A percentile compares a stretch with the other conserved stretches of the same genome.
phyloP scores from a whole-genome alignment of 2,113 vertebrate species.

The Sinosuthora webbiana region DNA sequence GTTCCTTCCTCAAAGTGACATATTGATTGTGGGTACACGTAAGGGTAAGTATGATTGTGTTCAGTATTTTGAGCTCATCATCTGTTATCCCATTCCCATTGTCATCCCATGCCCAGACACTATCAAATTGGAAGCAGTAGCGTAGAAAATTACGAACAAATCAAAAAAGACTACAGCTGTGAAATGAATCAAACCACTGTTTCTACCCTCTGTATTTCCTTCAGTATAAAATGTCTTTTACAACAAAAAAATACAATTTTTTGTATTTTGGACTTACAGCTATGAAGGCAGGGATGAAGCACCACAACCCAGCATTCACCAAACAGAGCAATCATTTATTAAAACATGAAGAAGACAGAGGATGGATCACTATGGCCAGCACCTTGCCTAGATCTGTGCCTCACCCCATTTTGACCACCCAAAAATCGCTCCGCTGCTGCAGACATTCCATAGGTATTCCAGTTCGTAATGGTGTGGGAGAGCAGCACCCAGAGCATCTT shows the following conservation, averaged over 20 bases:
- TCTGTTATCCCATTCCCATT: conserved; percentile 72
- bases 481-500: neutral
- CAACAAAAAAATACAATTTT: neutral
- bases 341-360: neutral
- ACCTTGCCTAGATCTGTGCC: neutral
- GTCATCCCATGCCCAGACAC: conserved; percentile 69
- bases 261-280: neutral
- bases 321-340: neutral
- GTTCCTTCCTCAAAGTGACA: conserved; percentile 68
- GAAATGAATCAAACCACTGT: conserved; percentile 67
- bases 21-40: conserved; percentile 56
- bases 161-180: conserved; percentile 73
- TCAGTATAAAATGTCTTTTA: conserved; percentile 11
- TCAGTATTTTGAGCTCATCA: conserved; percentile 71
- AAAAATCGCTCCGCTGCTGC: neutral
- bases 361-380: neutral
- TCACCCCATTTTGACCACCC: neutral
- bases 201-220: conserved; percentile 22
- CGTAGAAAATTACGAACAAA: conserved; percentile 77
- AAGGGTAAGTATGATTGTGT: conserved; percentile 44
- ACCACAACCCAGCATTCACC: neutral
- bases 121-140: conserved; percentile 77
- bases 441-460: neutral
- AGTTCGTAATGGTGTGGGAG: neutral
- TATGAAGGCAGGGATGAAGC: neutral